phyloP scores from a whole-genome alignment of 2,113 vertebrate species.

The Oryzias melastigma region DNA sequence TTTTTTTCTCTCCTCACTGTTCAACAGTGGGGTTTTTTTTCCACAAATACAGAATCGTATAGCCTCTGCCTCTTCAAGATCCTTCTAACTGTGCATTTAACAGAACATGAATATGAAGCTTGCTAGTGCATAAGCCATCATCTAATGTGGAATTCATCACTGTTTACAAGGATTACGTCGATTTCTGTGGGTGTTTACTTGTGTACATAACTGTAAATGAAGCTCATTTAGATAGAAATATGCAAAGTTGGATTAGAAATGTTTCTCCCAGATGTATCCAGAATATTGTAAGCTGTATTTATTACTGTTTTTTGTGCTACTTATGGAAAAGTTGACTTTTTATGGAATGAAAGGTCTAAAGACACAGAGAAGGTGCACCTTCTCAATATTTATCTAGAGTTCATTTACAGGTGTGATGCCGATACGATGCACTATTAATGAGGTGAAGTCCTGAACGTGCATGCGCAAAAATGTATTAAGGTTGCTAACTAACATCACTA shows the following conservation, averaged over 20 bases:
- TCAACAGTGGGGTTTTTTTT: conserved; percentile 31
- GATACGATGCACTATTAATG: conserved; percentile 6
- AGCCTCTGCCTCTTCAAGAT: conserved; percentile 37
- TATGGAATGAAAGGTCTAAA: too few relatives aligned
- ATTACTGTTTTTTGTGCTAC: conserved; percentile 20
- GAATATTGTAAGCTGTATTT: conserved; percentile 36
- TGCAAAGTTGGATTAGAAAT: conserved; percentile 32
- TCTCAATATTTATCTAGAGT: conserved; percentile 11
- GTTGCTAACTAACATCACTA: conserved; percentile 4
- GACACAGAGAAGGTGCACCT: not conserved
- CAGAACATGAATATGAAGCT: conserved; percentile 39
- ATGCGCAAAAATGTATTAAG: conserved; percentile 7
- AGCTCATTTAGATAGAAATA: conserved; percentile 56
- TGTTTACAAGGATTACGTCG: conserved; percentile 64
- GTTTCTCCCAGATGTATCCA: conserved; percentile 8
- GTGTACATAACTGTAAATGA: conserved; percentile 67
- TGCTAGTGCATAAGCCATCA: conserved; percentile 46
- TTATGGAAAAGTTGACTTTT: conserved; percentile 5
- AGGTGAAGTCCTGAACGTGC: not conserved
- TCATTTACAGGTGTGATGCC: not conserved
- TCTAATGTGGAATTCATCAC: conserved; percentile 47
- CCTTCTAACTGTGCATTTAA: conserved; percentile 56
- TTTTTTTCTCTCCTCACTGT: conserved; percentile 18
- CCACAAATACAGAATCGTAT: conserved; percentile 31
- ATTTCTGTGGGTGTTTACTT: conserved; percentile 45